A percentile compares a stretch with the other conserved stretches of the same genome.
phyloP scores from a whole-genome alignment of 2,797 vertebrate genomes.

The Paratrypauchen microcephalus region DNA sequence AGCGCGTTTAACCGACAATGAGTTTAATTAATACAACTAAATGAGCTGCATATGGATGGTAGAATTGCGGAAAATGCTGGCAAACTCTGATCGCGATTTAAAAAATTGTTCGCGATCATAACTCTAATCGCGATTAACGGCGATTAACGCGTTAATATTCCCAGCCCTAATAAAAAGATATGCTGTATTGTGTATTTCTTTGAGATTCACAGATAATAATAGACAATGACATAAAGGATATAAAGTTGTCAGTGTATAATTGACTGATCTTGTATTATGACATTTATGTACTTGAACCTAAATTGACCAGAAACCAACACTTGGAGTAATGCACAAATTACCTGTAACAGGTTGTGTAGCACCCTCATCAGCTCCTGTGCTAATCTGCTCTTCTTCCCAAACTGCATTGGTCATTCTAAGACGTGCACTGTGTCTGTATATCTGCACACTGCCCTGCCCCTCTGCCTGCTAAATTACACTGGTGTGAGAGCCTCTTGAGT shows the following conservation, averaged over 20 bases:
- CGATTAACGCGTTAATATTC: too few species aligned
- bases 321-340: background rate
- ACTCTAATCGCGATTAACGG: too few species aligned
- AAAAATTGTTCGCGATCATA: too few species aligned
- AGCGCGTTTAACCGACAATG: too few species aligned
- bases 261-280: background rate
- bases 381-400: background rate
- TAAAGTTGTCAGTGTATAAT: background rate
- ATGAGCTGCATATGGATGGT: too few species aligned
- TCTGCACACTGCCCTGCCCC: background rate
- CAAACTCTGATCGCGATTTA: too few species aligned
- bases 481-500: constrained; percentile 10
- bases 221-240: background rate
- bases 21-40: too few species aligned
- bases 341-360: background rate
- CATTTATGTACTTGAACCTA: background rate
- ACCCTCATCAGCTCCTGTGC: background rate
- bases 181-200: too few species aligned
- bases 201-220: too few species aligned
- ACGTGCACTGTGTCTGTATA: background rate
- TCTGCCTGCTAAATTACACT: constrained; percentile 12
- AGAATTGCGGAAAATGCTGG: too few species aligned
- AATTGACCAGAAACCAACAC: background rate
- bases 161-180: too few species aligned
- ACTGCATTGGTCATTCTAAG: constrained; percentile 5